Conservation (phyloP, 1,140 invertebrate species). For the Acromyrmex echinatior region DNA sequence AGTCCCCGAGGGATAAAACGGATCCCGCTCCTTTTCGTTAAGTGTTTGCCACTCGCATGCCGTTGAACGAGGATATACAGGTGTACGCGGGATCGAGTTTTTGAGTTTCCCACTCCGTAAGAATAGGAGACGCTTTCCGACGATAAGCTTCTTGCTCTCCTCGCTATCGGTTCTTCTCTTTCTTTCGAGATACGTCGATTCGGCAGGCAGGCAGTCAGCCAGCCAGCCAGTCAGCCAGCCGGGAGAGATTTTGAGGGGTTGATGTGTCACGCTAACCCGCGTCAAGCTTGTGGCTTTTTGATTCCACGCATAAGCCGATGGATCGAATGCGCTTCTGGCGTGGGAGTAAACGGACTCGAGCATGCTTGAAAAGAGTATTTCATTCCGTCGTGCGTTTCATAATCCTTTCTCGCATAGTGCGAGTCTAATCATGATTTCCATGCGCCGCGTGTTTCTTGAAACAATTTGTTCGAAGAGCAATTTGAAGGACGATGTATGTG, state of each 20-base stretch:
- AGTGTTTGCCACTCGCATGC: conserved; percentile 79
- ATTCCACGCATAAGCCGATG: conserved; percentile 64
- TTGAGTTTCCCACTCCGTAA: conserved; percentile 16
- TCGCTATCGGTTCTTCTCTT: conserved; percentile 32
- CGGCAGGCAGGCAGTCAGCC: not conserved
- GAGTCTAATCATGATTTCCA: conserved; percentile 34
- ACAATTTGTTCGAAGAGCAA: not conserved
- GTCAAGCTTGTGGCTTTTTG: conserved; percentile 68
- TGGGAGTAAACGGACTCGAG: conserved; percentile 40
- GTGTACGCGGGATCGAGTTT: conserved; percentile 53
- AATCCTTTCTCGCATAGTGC: conserved; percentile 32
- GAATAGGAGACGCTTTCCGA: conserved; percentile 52
- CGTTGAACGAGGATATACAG: conserved; percentile 67
- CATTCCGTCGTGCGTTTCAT: conserved; percentile 17
- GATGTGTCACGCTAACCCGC: conserved; percentile 75
- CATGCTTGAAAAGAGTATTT: not conserved
- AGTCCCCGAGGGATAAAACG: conserved; percentile 74
- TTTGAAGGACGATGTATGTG: not conserved
- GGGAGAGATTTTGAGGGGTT: conserved; percentile 62
- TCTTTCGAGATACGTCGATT: conserved; percentile 21
- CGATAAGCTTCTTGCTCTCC: conserved; percentile 48
- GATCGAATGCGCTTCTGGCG: conserved; percentile 59
- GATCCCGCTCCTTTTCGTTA: conserved; percentile 60
- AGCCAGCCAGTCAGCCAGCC: not conserved
- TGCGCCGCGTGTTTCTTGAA: not conserved